Conservation (phyloP, 2,113 vertebrate genomes). For the Hylia prasina region DNA sequence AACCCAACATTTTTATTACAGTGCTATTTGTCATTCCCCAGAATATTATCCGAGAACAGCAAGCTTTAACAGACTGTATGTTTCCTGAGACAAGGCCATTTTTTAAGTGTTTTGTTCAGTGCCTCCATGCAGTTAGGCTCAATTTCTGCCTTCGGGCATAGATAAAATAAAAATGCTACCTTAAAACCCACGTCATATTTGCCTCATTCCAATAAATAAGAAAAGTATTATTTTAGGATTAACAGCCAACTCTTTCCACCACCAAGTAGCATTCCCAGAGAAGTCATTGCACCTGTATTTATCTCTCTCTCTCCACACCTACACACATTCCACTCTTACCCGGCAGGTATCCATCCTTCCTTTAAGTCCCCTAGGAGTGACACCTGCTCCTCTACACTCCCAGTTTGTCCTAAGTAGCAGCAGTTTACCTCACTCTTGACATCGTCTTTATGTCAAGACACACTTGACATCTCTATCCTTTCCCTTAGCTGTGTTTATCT, state of each 20-base stretch:
- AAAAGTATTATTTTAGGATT: neutral
- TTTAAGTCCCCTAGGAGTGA: neutral
- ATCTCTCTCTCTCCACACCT: too few species aligned
- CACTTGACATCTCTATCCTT: neutral
- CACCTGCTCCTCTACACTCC: neutral
- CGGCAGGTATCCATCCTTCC: neutral
- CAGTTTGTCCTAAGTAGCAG: neutral
- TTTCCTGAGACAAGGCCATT: neutral
- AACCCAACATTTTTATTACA: neutral
- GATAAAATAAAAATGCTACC: neutral
- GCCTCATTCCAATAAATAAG: neutral
- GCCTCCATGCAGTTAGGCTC: neutral
- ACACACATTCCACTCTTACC: neutral
- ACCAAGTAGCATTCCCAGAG: neutral
- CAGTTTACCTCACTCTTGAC: neutral
- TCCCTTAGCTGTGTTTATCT: neutral
- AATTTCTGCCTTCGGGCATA: neutral
- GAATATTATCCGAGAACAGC: neutral
- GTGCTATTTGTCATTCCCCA: neutral
- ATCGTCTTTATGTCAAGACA: too few species aligned
- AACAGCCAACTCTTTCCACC: neutral
- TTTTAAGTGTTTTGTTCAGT: neutral
- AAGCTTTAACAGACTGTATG: neutral
- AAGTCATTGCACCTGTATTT: neutral
- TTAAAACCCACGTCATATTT: neutral